Base-by-base conservation (phyloP, 2,113 vertebrate species). In the Pygoscelis antarcticus region DNA sequence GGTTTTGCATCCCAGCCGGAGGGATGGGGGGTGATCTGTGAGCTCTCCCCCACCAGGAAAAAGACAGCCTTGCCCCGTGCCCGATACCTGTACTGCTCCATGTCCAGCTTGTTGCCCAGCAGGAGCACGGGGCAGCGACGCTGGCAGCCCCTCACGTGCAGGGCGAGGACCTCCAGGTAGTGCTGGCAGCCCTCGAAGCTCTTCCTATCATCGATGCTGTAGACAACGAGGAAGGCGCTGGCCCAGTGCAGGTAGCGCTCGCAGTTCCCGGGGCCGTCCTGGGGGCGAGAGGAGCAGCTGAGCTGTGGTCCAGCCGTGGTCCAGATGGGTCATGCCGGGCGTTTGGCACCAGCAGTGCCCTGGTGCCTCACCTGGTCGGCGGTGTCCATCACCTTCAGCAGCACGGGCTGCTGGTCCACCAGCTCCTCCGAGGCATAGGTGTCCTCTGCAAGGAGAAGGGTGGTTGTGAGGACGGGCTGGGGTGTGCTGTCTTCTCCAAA, bases 51-150 rank as follows among this genome's bases (percentile, higher is more conserved):
- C 34, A 16, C 2, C 0, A 1, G 58, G 49, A 83, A 18, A 18
- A 49, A 54, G 64, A 38, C 70, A 62, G 44, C 89, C 47, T 77
- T 44, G 32, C 36, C 51, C 3, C 16, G 0, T 6, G 2, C 55
- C 61, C 8, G 2, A 47, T 96, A 99, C 99, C 99, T 99, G 98
- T 99, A 99, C 98, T 98, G 98, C 87, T 99, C 99, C 99, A 99
- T 99, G 96, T 99, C 99, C 96, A 99, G 97, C 96, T 99, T 99
- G 98, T 99, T 99, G n/a, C 99, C 99, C 96, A 99, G 95, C 84
- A 99, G 97, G 83, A 99, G 97, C 62, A 99, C 90, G 0, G 99
- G 99, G 44, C 92, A 88, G 83, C 79, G 97, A 6, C 91, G 98
- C 83, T 98, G 98, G 10, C 98, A 97, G 75, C 98, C 98, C 94